Evolutionary conservation across 2,113 vertebrate genomes (phyloP).

Genomic region (Pelodiscus sinensis): DNA sequence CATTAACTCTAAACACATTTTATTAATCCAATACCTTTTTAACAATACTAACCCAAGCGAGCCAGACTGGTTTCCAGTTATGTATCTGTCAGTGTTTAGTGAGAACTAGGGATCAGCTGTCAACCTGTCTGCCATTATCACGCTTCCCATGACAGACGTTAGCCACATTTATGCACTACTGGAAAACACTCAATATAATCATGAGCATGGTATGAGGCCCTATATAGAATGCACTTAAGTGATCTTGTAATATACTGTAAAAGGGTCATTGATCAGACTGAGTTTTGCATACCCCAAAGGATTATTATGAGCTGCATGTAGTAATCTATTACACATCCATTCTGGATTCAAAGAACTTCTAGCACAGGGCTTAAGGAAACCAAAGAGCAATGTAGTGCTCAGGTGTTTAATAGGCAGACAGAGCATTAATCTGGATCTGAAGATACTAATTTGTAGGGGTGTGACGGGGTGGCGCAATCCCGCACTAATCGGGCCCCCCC

Average conservation of each 20-base stretch:
- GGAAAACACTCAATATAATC: not conserved
- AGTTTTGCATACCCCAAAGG: not conserved
- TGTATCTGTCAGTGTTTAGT: not conserved
- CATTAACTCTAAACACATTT: not conserved
- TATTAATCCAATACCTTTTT: not conserved
- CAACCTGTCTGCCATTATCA: no score
- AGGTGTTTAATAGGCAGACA: not conserved
- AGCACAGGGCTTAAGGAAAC: not conserved
- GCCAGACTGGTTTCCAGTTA: not conserved
- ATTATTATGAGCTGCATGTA: not conserved
- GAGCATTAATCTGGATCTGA: conserved; percentile 22
- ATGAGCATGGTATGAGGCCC: not conserved
- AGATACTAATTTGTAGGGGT: conserved; percentile 8
- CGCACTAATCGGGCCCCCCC: no score
- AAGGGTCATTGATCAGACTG: not conserved
- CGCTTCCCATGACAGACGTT: not conserved
- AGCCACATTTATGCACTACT: not conserved
- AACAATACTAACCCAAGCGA: not conserved
- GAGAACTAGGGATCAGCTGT: not conserved
- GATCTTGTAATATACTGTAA: not conserved
- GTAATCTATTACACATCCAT: not conserved
- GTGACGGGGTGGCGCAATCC: no score
- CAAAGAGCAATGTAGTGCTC: not conserved
- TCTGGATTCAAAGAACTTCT: not conserved
- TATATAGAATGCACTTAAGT: accelerated